These are phyloP conservation scores for Thumatha senex DNA, from an alignment of 2,888 invertebrate species.

Conservation along the genomic window DNA sequence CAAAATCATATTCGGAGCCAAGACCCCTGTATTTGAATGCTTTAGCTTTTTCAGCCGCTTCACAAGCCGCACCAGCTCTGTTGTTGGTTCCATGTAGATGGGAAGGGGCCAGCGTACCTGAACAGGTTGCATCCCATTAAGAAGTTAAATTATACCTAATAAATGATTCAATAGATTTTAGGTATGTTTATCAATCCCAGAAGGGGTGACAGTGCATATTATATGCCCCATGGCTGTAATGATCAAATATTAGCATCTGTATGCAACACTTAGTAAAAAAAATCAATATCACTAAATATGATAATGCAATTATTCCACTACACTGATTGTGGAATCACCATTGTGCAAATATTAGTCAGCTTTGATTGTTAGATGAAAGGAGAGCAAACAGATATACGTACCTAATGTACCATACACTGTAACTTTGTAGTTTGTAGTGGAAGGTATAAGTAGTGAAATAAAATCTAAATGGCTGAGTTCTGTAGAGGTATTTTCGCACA, in stretches of 20 bases:
- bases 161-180: too few species aligned
- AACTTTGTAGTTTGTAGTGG: constrained; percentile 11
- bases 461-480: constrained; percentile 26
- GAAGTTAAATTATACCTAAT: too few species aligned
- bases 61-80: too few species aligned
- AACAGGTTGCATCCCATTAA: too few species aligned
- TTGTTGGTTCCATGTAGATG: too few species aligned
- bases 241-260: not conserved
- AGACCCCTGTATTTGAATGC: too few species aligned
- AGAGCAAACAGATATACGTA: not conserved
- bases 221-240: not conserved
- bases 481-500: constrained; percentile 38
- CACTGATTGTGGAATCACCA: not conserved
- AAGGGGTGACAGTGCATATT: not conserved
- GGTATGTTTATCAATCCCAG: too few species aligned
- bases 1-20: too few species aligned
- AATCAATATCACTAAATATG: not conserved
- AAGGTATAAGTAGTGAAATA: constrained; percentile 29
- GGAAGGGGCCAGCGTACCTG: too few species aligned
- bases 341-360: not conserved
- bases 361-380: not conserved
- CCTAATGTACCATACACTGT: constrained; percentile 12
- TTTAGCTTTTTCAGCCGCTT: too few species aligned
- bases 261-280: not conserved
- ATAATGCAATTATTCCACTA: not conserved